These are phyloP conservation scores for Pogonomyrmex californicus DNA, from an alignment of 1,140 invertebrate species.

Conservation along the genomic window DNA sequence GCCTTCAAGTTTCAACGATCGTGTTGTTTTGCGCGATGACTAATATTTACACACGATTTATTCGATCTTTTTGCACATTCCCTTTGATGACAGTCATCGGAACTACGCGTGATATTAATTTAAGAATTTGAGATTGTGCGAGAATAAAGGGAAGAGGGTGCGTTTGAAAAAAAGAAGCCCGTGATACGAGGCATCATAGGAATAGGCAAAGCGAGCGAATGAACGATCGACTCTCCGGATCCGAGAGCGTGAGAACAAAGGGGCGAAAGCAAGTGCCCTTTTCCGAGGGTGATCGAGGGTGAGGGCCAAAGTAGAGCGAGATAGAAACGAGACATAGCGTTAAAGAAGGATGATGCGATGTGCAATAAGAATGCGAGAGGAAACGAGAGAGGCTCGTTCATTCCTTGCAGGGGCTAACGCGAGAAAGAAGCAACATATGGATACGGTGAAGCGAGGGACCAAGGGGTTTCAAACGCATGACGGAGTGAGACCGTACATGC, in stretches of 20 bases:
- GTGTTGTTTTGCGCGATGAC: neutral
- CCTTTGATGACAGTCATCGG: neutral
- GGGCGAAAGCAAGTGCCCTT: conserved; percentile 79
- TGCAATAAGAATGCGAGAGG: conserved; percentile 42
- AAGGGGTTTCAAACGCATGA: conserved; percentile 43
- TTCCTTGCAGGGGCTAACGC: conserved; percentile 62
- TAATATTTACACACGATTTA: neutral
- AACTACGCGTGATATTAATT: neutral
- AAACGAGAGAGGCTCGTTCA: conserved; percentile 44
- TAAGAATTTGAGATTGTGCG: neutral
- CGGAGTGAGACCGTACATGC: conserved; percentile 39
- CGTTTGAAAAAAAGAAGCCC: conserved; percentile 57
- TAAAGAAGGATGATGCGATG: conserved; percentile 22
- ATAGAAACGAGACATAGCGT: neutral
- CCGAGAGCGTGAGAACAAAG: conserved; percentile 78
- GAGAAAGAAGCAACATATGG: conserved; percentile 50
- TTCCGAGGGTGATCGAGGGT: conserved; percentile 77
- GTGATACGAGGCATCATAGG: conserved; percentile 37
- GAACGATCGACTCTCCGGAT: conserved; percentile 38
- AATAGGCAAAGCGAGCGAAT: conserved; percentile 4
- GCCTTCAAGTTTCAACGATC: neutral
- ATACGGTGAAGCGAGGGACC: conserved; percentile 60
- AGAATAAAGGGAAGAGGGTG: conserved; percentile 57
- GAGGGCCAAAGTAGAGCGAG: conserved; percentile 66
- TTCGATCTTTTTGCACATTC: neutral